Percentiles rank a stretch among this genome's conserved stretches.
Conservation (phyloP, 2,113 vertebrate genomes). For the Phrynosoma platyrhinos region DNA sequence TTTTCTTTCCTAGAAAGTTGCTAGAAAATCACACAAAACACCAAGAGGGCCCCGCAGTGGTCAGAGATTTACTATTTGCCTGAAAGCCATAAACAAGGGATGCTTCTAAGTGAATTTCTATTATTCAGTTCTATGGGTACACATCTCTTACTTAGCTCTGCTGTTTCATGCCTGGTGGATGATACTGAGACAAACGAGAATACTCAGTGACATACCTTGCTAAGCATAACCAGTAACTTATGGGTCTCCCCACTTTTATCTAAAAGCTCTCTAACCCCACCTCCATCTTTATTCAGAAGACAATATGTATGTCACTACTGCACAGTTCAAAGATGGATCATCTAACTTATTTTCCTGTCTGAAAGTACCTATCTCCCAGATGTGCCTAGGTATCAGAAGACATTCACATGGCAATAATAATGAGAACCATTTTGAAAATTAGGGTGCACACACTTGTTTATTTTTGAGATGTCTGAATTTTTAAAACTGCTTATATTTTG, state of each 20-base stretch:
- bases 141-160: background rate
- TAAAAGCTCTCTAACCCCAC: background rate
- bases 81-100: background rate
- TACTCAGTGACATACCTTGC: background rate
- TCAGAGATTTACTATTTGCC: background rate
- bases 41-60: background rate
- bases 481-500: background rate
- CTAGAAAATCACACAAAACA: too few species aligned
- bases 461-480: background rate
- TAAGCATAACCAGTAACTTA: background rate
- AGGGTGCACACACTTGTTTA: background rate
- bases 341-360: background rate
- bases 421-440: background rate
- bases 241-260: background rate
- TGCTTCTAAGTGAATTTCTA: accelerated
- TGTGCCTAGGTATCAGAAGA: background rate
- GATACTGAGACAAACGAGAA: background rate
- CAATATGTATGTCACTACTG: background rate
- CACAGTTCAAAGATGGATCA: background rate
- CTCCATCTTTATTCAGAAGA: conserved; percentile 19
- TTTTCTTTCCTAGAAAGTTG: background rate
- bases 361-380: background rate
- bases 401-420: background rate
- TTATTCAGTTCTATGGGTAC: accelerated
- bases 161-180: background rate